These are phyloP conservation scores for Pollicipes pollicipes DNA, from an alignment of 1,140 invertebrate genomes.

Conservation along the genomic window DNA sequence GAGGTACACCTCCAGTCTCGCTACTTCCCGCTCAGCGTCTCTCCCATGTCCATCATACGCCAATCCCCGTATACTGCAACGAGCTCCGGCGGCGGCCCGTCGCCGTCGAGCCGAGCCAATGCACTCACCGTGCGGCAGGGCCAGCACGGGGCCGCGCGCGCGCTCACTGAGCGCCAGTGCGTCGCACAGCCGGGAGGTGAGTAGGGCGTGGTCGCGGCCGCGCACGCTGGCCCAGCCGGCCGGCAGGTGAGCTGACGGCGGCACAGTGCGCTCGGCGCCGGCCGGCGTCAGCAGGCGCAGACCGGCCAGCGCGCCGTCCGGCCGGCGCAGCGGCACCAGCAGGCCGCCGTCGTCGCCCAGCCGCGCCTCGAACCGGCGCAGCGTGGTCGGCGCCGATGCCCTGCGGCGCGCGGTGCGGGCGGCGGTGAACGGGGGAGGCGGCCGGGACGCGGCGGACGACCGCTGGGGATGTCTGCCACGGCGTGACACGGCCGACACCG, in stretches of 20 bases:
- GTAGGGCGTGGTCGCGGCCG: neutral
- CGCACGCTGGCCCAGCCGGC: neutral
- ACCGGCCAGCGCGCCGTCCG: neutral
- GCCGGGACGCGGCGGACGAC: too few species aligned
- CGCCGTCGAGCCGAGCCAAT: too few species aligned
- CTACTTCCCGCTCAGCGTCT: too few species aligned
- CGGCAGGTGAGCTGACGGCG: neutral
- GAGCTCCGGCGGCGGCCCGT: too few species aligned
- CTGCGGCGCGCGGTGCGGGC: neutral
- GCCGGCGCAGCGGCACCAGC: neutral
- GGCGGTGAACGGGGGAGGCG: too few species aligned
- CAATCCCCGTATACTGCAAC: too few species aligned
- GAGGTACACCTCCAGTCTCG: too few species aligned
- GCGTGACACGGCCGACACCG: too few species aligned
- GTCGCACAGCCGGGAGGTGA: neutral
- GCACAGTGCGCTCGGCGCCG: neutral
- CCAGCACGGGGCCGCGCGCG: neutral
- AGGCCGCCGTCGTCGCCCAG: neutral
- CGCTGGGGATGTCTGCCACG: too few species aligned
- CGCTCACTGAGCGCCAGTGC: neutral
- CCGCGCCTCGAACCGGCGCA: neutral
- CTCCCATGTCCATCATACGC: too few species aligned
- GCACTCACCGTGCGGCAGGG: neutral
- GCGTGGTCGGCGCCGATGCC: neutral
- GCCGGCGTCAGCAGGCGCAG: neutral